These are phyloP conservation scores for Ophthalmolycus amberensis DNA, from an alignment of 2,113 vertebrate genomes.

Conservation along the genomic window DNA sequence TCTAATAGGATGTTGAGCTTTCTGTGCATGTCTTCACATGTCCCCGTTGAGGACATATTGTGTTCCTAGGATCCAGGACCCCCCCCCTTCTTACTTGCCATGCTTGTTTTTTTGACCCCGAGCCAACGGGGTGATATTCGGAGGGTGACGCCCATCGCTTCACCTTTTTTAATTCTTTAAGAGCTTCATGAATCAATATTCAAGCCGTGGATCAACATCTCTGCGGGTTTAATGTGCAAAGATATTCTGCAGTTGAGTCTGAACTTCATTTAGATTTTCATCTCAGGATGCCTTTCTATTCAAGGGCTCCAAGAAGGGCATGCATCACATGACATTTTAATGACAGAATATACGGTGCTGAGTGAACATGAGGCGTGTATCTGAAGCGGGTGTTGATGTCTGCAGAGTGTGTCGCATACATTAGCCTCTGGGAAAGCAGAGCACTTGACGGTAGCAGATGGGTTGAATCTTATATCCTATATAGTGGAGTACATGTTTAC, in stretches of 20 bases:
- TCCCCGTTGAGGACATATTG: conserved; percentile 13
- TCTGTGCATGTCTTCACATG: conserved; percentile 1
- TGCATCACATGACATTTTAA: conserved; percentile 14
- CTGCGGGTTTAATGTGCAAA: background rate
- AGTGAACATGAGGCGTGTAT: conserved; percentile 15
- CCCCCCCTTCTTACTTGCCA: conserved; percentile 40
- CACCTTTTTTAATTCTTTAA: conserved; percentile 16
- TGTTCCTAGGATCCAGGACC: conserved; percentile 31
- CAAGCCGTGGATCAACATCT: background rate
- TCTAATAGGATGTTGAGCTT: background rate
- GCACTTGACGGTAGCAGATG: conserved; percentile 1
- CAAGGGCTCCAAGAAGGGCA: conserved; percentile 20
- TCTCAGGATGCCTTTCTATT: conserved; percentile 24
- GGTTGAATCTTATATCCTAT: background rate
- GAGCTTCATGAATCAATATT: conserved; percentile 4
- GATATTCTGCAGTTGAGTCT: background rate
- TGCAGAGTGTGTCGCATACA: conserved; percentile 20
- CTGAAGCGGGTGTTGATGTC: conserved; percentile 49
- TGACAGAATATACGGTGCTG: conserved; percentile 27
- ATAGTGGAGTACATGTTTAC: background rate
- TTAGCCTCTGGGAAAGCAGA: background rate
- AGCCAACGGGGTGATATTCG: conserved; percentile 9
- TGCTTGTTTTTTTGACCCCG: conserved; percentile 19
- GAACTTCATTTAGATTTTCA: conserved; percentile 6
- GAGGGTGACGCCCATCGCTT: conserved; percentile 1